Conservation (phyloP, 2,888 invertebrate genomes). For the Pseudococcus jackbeardsleyi region DNA sequence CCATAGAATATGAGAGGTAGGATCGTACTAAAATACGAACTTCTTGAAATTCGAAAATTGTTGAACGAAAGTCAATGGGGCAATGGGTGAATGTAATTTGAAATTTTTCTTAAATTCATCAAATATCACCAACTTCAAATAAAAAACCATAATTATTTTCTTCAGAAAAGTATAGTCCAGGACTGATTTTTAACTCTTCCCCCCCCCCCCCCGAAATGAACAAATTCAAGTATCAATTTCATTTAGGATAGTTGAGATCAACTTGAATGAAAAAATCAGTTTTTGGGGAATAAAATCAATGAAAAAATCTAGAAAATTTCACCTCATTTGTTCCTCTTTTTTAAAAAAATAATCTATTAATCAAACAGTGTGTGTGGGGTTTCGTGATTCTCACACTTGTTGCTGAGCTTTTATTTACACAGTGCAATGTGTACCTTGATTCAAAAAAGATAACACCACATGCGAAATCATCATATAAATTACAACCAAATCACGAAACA, state of each 20-base stretch:
- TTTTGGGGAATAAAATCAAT: not conserved
- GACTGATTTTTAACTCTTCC: too few species aligned
- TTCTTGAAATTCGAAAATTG: too few species aligned
- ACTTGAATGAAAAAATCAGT: not conserved
- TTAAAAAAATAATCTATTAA: not conserved
- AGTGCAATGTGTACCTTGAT: not conserved
- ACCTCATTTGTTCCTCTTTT: not conserved
- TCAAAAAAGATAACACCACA: not conserved
- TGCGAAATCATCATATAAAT: not conserved
- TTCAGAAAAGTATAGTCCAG: too few species aligned
- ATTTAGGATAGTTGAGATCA: not conserved
- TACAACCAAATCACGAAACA: not conserved
- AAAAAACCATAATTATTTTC: too few species aligned
- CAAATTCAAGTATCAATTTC: too few species aligned
- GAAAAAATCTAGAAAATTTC: not conserved
- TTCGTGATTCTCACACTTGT: not conserved
- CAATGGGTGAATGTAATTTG: too few species aligned
- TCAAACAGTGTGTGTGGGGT: not conserved
- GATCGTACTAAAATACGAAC: too few species aligned
- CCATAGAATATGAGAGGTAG: too few species aligned
- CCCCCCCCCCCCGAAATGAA: too few species aligned
- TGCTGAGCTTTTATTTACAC: not conserved
- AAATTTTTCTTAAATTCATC: too few species aligned
- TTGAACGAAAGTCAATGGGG: too few species aligned
- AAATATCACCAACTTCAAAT: too few species aligned